Conservation (phyloP, 2,888 invertebrate genomes). For the Tetrapedia diversipes region DNA sequence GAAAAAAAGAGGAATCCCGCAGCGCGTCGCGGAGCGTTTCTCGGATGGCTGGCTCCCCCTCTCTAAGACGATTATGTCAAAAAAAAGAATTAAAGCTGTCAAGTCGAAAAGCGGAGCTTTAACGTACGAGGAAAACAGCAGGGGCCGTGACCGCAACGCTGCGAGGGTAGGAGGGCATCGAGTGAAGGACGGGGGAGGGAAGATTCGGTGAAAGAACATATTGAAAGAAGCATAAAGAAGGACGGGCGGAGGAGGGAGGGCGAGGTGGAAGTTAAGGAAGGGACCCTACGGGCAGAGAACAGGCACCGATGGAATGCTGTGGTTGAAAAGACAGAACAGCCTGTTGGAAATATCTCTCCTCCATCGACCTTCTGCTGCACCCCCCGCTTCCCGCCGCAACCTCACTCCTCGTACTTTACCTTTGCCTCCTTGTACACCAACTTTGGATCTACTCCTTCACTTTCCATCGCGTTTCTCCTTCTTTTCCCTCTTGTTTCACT, state of each 20-base stretch:
- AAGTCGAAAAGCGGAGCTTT: constrained; percentile 77
- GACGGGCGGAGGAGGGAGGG: too few relatives aligned
- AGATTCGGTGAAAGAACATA: constrained; percentile 67
- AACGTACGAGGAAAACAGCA: constrained; percentile 49
- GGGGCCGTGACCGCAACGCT: not conserved
- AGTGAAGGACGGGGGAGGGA: not conserved
- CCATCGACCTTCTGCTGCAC: constrained; percentile 36
- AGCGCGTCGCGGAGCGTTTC: constrained; percentile 42
- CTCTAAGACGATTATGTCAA: constrained; percentile 78
- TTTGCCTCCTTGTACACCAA: constrained; percentile 25
- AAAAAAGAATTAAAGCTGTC: constrained; percentile 77
- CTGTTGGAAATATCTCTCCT: constrained; percentile 50
- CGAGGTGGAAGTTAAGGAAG: constrained; percentile 45
- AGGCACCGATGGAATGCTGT: too few relatives aligned
- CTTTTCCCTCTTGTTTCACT: not conserved
- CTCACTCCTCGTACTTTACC: not conserved
- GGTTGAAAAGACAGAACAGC: constrained; percentile 71
- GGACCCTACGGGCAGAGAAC: constrained; percentile 45
- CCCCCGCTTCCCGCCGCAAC: constrained; percentile 17
- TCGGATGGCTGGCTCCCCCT: constrained; percentile 38
- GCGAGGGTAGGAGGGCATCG: not conserved
- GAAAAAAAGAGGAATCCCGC: constrained; percentile 18
- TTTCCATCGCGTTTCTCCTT: not conserved
- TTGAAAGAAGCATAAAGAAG: constrained; percentile 73
- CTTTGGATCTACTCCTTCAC: constrained; percentile 24